These are phyloP conservation scores for Lampris incognitus DNA, from an alignment of 2,113 vertebrate species.

Conservation along the genomic window DNA sequence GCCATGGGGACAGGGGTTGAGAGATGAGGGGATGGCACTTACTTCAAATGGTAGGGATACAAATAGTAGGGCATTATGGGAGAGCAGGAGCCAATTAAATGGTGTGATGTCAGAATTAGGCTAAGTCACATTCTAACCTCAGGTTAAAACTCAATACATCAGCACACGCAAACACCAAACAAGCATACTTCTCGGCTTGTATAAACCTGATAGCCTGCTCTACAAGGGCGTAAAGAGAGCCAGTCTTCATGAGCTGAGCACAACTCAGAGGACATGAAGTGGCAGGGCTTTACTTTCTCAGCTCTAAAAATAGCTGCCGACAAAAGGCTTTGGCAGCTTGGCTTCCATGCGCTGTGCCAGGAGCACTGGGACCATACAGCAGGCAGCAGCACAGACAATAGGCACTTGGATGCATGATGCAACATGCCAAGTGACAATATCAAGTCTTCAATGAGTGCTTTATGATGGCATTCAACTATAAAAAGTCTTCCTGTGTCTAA, in stretches of 20 bases:
- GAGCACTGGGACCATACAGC: slow-evolving; percentile 46
- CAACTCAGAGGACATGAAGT: slow-evolving; percentile 8
- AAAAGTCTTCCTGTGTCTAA: slow-evolving; percentile 6
- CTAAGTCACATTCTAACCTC: not conserved
- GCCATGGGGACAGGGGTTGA: slow-evolving; percentile 75
- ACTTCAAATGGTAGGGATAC: slow-evolving; percentile 47
- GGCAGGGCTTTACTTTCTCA: slow-evolving; percentile 45
- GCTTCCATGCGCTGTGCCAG: slow-evolving; percentile 59
- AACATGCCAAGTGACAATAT: slow-evolving; percentile 16
- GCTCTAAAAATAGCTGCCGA: slow-evolving; percentile 69
- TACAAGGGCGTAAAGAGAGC: not conserved
- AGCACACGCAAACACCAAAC: slow-evolving; percentile 11
- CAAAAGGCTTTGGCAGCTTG: slow-evolving; percentile 62
- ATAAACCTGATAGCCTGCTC: slow-evolving; percentile 1
- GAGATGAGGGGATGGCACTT: slow-evolving; percentile 54
- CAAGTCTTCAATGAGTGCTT: slow-evolving; percentile 16
- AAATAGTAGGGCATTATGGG: slow-evolving; percentile 38
- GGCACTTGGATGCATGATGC: slow-evolving; percentile 18
- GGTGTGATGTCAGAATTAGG: slow-evolving; percentile 11
- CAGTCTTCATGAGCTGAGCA: slow-evolving; percentile 13
- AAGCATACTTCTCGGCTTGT: not conserved
- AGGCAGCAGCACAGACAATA: slow-evolving; percentile 21
- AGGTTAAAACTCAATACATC: not conserved
- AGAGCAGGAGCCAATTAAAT: slow-evolving; percentile 36
- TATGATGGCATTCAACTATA: slow-evolving; percentile 7